Evolutionary conservation across 53 echinoderm and acorn worm genomes (phyloP), one percentile per base, ranked within the genome.

Genomic region (Arbacia lixula): DNA sequence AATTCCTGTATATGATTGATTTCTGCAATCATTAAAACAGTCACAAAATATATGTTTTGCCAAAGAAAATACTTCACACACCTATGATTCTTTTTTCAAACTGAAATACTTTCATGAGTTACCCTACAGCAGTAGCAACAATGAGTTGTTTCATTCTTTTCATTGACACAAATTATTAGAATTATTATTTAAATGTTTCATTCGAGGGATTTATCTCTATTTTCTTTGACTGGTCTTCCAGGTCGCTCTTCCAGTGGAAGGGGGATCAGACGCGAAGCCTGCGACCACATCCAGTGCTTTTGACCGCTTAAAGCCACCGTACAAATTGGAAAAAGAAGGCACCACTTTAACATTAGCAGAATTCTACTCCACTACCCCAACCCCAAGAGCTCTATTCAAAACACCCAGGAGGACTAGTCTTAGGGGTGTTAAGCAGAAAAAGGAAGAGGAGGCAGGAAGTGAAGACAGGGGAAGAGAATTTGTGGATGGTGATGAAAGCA

Each of bases 311-410:
- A 63, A 9, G 30, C 82, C 64, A n/a, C 82, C 82, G 31, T 31
- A 31, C 32, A 40, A 67, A 63, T 67, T 86, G 19, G 84, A 60
- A 17, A 60, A 87, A 4, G 90, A 90, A 36, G 84, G 84, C 53
- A 92, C 92, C 12, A 87, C 62, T 40, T 64, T 95, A 46, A 92
- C 89, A 4, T 86, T 99, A 20, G 99, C 83, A 31, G 94, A 99
- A 57, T 99, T 99, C 64, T 99, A 99, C 65, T 94, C 99, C 46
- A 88, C 94, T 0, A 97, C 94, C 50, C 98, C 98, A 53, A 68
- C 84, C 25, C 98, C 96, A 34, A 38, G 37, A 52, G 72, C 84
- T 53, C 43, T 80, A 28, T 88, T 86, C 24, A 41, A 72, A 25
- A 85, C 66, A 17, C 66, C 49, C 12, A 61, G 49, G 32, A 39